Percentiles rank a stretch among this genome's conserved stretches.
Evolutionary conservation across 2,797 vertebrate genomes (phyloP).

Genomic region (Ficedula albicollis): DNA sequence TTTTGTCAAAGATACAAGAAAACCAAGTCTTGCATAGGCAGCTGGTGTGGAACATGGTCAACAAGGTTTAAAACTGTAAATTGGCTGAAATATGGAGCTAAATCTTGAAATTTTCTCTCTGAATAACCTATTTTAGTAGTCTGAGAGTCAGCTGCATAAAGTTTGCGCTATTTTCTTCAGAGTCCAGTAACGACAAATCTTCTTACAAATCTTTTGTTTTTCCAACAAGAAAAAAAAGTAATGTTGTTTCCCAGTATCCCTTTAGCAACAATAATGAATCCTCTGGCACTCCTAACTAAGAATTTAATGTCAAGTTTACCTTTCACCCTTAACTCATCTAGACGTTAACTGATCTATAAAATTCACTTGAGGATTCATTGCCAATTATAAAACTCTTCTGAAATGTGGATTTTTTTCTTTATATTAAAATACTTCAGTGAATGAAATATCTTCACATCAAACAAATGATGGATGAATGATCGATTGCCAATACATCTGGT

Average conservation of each 20-base stretch:
- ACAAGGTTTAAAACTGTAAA: not conserved
- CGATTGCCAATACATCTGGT: not conserved
- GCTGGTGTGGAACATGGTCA: not conserved
- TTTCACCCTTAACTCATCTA: conserved; percentile 58
- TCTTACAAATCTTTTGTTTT: conserved; percentile 49
- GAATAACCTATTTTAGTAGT: not conserved
- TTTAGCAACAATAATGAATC: conserved; percentile 53
- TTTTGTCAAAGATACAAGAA: conserved; percentile 12
- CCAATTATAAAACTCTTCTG: conserved; percentile 48
- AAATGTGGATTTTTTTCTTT: conserved; percentile 5
- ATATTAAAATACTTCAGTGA: conserved; percentile 30
- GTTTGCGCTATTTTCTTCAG: conserved; percentile 19
- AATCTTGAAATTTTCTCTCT: not conserved
- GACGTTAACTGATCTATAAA: conserved; percentile 67
- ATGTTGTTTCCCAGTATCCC: not conserved
- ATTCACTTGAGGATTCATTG: conserved; percentile 57
- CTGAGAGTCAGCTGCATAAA: conserved; percentile 8
- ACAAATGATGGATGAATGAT: conserved; percentile 41
- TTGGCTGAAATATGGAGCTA: not conserved
- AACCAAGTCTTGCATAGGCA: not conserved
- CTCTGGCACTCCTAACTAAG: conserved; percentile 60
- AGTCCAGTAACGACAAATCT: not conserved
- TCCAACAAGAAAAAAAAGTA: not conserved
- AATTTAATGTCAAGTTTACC: conserved; percentile 68
- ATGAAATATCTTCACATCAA: conserved; percentile 31